Evolutionary conservation across 2,113 vertebrate genomes (phyloP), one percentile per base, ranked within the genome.

Genomic region (Phyllostomus hastatus): DNA sequence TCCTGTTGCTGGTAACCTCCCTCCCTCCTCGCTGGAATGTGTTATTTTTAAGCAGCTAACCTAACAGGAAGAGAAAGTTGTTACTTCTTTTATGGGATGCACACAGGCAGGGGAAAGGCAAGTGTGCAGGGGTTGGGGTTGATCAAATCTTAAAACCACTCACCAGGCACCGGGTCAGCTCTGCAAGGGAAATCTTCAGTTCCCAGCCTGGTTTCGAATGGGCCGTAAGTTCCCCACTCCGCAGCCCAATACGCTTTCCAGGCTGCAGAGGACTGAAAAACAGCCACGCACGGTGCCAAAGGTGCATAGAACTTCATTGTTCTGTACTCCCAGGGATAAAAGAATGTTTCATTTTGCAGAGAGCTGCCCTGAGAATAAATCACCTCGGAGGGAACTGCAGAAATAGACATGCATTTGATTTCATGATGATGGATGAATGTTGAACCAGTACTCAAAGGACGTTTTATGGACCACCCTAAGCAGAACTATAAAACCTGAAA

Each of bases 31-130:
- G 91, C 73, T 95, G 97, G 85, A 97, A 93, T 67, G 93, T 54
- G 7, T 97, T 97, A 54, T 98, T 97, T 98, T 98, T 96, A 90
- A 98, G 72, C 90, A 95, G 86, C n/a, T 8, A 0, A 43, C 92
- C 91, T n/a, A 94, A 92, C 59, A 96, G 96, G 96, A 97, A 69
- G 91, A 98, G 94, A 97, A 97, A 98, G 83, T 95, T 93, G 93
- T 91, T 98, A 66, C 79, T 91, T 61, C 1, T 94, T 95, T 93
- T 57, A 75, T 72, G 82, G 41, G 75, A 83, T 41, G 14, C 26
- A 75, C 52, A 35, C 35, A 24, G 52, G 50, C 54, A 64, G 46
- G 9, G 66, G 16, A 86, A 86, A 92, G 43, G 59, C 73, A 93
- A 43, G 33, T 26, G 0, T 10, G 28, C 48, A 73, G 52, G 46